Conservation (phyloP, 2,888 invertebrate species). For the Helleia helle region DNA sequence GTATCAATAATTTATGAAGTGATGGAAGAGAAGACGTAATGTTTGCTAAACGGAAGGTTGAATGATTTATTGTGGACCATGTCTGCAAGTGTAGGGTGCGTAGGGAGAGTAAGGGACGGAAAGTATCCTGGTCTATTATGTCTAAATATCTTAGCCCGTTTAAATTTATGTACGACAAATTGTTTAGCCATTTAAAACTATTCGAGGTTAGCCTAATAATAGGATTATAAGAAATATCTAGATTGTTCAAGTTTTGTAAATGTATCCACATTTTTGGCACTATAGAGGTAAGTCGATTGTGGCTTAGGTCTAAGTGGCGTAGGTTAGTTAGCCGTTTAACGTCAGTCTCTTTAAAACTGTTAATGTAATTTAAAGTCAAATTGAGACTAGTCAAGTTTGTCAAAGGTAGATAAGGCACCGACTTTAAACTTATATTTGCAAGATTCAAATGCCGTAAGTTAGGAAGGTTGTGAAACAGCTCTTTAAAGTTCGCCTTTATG, state of each 20-base stretch:
- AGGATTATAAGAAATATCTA: slow-evolving; percentile 89
- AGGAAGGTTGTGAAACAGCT: slow-evolving; percentile 89
- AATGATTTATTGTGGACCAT: slow-evolving; percentile 83
- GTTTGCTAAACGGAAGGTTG: slow-evolving; percentile 78
- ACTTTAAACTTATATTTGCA: slow-evolving; percentile 83
- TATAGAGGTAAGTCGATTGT: slow-evolving; percentile 83
- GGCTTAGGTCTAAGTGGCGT: slow-evolving; percentile 82
- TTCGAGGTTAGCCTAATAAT: slow-evolving; percentile 82
- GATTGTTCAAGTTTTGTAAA: slow-evolving; percentile 79
- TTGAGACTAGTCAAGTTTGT: slow-evolving; percentile 86
- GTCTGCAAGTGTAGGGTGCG: slow-evolving; percentile 81
- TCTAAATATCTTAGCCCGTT: slow-evolving; percentile 82
- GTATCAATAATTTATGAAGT: slow-evolving; percentile 82
- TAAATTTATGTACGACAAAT: slow-evolving; percentile 83
- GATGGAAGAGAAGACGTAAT: slow-evolving; percentile 82
- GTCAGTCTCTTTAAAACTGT: slow-evolving; percentile 79
- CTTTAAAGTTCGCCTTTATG: slow-evolving; percentile 88
- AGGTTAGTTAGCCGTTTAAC: slow-evolving; percentile 81
- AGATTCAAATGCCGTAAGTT: slow-evolving; percentile 85
- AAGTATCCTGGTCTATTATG: slow-evolving; percentile 82
- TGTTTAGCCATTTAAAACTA: slow-evolving; percentile 80
- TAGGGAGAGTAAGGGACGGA: slow-evolving; percentile 81
- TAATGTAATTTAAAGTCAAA: slow-evolving; percentile 84
- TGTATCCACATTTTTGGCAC: slow-evolving; percentile 84
- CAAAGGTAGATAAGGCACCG: slow-evolving; percentile 84